Evolutionary conservation across 2,797 vertebrate genomes (phyloP), one percentile per base, ranked within the genome.

Genomic region (Miichthys miiuy): DNA sequence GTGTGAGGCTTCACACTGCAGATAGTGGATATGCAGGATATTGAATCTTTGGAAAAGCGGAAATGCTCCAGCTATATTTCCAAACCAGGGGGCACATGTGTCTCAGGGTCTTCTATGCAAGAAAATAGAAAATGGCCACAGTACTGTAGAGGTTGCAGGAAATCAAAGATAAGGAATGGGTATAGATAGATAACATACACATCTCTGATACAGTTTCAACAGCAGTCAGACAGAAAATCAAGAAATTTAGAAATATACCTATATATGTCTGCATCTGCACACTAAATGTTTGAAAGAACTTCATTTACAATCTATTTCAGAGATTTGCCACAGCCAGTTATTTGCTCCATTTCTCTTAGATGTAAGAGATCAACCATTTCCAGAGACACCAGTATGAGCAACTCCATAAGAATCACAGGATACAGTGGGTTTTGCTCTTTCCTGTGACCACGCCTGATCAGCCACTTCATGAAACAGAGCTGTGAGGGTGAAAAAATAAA

Each of bases 21-120:
- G 63, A 55, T 47, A 0, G 65, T 10, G 57, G 27, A 27, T 27
- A 4, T 27, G 61, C 72, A 80, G 72, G 86, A 87, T 88, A 87
- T 60, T 88, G 51, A 66, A 83, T 77, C 41, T 73, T 55, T 61
- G 72, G 68, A 71, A 65, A 12, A 30, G 55, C 75, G 58, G 71
- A 79, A 82, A 79, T 66, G 57, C 7, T 77, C 27, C 57, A 34
- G 3, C 18, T 57, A 44, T 55, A 48, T 82, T 58, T 86, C 73
- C 6, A 61, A n/a, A 75, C 17, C 17, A 38, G 55, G 8, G 71
- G 48, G 60, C 41, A 10, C 17, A 52, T 57, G 14, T 27, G 57
- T 63, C 3, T 42, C 27, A 13, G 42, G 50, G 30, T 71, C 64
- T 70, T 68, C 5, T 68, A 18, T 25, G 47, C 11, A 11, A 21